Percentiles rank a stretch among this genome's conserved stretches.
These are phyloP conservation scores for Drosophila nigrodunni DNA, from an alignment of 1,140 invertebrate species.

Conservation along the genomic window DNA sequence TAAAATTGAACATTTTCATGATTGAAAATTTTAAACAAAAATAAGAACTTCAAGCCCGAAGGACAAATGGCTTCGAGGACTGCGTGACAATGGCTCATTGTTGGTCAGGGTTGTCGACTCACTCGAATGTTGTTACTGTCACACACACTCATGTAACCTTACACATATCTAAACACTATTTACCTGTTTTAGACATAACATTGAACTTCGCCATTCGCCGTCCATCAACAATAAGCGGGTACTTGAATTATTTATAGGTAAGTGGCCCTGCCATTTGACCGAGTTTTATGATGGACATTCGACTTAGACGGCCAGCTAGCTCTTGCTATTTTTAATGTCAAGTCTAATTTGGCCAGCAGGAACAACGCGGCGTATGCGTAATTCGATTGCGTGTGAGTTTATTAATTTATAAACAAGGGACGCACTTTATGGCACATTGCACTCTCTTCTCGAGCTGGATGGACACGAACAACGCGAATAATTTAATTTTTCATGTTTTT, in stretches of 20 bases:
- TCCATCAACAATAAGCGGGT: slow-evolving; percentile 53
- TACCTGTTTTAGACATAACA: slow-evolving; percentile 38
- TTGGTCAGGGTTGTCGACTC: slow-evolving; percentile 9
- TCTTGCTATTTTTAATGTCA: slow-evolving; percentile 33
- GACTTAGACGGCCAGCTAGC: slow-evolving; percentile 33
- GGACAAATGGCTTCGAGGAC: slow-evolving; percentile 24
- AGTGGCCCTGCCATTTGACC: slow-evolving; percentile 59
- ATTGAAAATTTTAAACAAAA: slow-evolving; percentile 58
- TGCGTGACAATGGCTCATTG: slow-evolving; percentile 65
- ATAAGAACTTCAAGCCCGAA: slow-evolving; percentile 27
- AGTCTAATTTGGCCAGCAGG: slow-evolving; percentile 10
- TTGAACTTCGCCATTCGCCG: slow-evolving; percentile 67
- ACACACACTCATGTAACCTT: slow-evolving; percentile 1
- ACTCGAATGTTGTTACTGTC: slow-evolving; percentile 4
- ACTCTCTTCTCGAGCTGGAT: slow-evolving; percentile 14
- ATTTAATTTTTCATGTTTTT: slow-evolving; percentile 55
- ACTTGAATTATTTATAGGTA: slow-evolving; percentile 63
- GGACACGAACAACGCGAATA: slow-evolving; percentile 39
- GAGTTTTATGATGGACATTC: slow-evolving; percentile 53
- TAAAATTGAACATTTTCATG: slow-evolving; percentile 56
- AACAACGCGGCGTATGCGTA: slow-evolving; percentile 27
- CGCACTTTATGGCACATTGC: slow-evolving; percentile 12
- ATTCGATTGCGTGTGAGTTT: slow-evolving; percentile 47
- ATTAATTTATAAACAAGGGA: slow-evolving; percentile 43
- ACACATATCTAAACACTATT: not conserved